Evolutionary conservation across 1,140 invertebrate species (phyloP).

Genomic region (Halotydeus destructor): DNA sequence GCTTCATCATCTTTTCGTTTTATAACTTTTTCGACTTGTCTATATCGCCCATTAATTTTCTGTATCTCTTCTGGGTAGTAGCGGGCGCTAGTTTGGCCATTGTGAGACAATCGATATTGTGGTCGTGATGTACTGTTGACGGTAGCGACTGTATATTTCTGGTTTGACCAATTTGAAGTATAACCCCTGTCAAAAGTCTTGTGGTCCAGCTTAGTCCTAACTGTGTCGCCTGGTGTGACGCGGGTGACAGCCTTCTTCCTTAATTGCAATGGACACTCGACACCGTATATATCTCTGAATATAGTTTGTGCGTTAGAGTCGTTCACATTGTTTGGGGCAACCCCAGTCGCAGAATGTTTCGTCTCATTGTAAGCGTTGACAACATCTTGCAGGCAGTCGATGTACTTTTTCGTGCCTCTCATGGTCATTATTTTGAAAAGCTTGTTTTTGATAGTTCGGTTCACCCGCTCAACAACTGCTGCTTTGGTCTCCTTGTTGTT

Average conservation of each 20-base stretch:
- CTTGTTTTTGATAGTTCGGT: slow-evolving; percentile 20
- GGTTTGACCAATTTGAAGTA: slow-evolving; percentile 17
- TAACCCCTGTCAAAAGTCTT: slow-evolving; percentile 17
- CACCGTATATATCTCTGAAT: neutral
- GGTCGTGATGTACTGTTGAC: slow-evolving; percentile 12
- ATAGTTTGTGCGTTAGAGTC: neutral
- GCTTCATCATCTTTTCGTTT: neutral
- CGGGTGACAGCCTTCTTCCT: slow-evolving; percentile 5
- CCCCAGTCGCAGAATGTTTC: slow-evolving; percentile 16
- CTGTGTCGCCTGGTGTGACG: slow-evolving; percentile 15
- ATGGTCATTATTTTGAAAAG: slow-evolving; percentile 19
- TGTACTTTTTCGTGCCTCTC: slow-evolving; percentile 17
- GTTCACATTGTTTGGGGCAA: neutral
- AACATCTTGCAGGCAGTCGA: slow-evolving; percentile 17
- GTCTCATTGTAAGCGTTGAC: slow-evolving; percentile 19
- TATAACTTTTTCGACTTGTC: neutral
- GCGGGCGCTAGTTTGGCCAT: neutral
- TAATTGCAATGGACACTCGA: neutral
- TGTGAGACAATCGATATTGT: slow-evolving; percentile 12
- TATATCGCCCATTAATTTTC: neutral
- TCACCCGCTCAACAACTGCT: slow-evolving; percentile 20
- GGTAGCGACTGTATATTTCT: slow-evolving; percentile 17
- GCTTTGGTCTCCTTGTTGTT: slow-evolving; percentile 20
- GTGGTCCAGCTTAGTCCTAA: slow-evolving; percentile 17
- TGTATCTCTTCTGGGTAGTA: slow-evolving; percentile 1